Conservation (phyloP, 1,140 invertebrate species). For the Piezodorus guildinii region DNA sequence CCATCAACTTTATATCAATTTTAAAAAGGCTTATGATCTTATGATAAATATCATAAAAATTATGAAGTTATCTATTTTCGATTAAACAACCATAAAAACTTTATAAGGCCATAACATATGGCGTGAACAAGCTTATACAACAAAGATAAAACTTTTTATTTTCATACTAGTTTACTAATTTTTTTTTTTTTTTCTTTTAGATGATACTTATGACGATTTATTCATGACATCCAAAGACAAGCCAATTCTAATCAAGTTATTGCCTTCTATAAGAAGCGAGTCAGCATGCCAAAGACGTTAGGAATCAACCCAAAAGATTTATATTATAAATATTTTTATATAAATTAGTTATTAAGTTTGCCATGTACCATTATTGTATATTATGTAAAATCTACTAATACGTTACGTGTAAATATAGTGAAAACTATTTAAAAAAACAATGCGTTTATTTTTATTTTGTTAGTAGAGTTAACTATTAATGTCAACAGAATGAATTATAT, state of each 20-base stretch:
- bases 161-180: too few species aligned
- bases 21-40: too few species aligned
- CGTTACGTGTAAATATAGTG: constrained; percentile 5
- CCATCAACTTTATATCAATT: too few species aligned
- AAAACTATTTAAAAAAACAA: background rate
- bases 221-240: constrained; percentile 27
- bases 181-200: too few species aligned
- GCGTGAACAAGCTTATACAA: too few species aligned
- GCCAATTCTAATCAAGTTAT: background rate
- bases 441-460: too few species aligned
- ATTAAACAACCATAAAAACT: too few species aligned
- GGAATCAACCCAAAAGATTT: background rate
- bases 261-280: background rate
- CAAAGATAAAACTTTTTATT: too few species aligned
- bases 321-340: constrained; percentile 10
- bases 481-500: background rate
- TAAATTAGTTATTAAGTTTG: constrained; percentile 5
- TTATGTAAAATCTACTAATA: constrained; percentile 17
- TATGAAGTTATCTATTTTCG: too few species aligned
- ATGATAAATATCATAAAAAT: too few species aligned
- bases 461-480: too few species aligned
- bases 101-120: too few species aligned
- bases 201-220: constrained; percentile 32
- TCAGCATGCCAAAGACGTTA: background rate
- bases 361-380: constrained; percentile 21